Conservation (phyloP, 2,113 vertebrate genomes). For the Tenrec ecaudatus region DNA sequence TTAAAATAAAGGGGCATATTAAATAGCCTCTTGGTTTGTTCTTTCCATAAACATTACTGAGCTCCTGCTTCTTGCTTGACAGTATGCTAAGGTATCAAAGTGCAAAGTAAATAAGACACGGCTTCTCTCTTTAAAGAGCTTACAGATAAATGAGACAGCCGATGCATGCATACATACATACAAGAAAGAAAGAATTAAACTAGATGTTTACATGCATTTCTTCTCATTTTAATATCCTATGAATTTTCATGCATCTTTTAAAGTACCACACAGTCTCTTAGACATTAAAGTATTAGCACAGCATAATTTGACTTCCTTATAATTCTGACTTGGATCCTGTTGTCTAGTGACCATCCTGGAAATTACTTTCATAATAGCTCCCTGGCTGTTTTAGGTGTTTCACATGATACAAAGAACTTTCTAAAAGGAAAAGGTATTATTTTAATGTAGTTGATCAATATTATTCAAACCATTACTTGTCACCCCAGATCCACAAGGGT, state of each 20-base stretch:
- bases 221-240: conserved; percentile 5
- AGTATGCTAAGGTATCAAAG: background rate
- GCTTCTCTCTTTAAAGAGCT: background rate
- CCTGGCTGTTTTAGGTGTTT: conserved; percentile 10
- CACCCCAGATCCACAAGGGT: background rate
- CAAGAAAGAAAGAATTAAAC: background rate
- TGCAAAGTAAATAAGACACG: background rate
- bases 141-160: background rate
- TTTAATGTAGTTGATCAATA: background rate
- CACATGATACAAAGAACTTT: background rate
- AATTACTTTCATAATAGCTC: background rate
- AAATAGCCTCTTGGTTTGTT: conserved; percentile 20
- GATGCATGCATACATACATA: background rate
- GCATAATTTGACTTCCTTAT: background rate
- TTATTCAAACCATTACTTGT: conserved; percentile 34
- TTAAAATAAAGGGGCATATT: background rate
- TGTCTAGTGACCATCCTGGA: background rate
- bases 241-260: conserved; percentile 23
- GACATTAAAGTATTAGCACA: conserved; percentile 25
- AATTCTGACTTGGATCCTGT: conserved; percentile 25
- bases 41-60: conserved; percentile 1
- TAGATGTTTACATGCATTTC: background rate
- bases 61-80: background rate
- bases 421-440: background rate
- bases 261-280: background rate